phyloP scores from a whole-genome alignment of 1,140 invertebrate species.

The Drosophila gunungcola region DNA sequence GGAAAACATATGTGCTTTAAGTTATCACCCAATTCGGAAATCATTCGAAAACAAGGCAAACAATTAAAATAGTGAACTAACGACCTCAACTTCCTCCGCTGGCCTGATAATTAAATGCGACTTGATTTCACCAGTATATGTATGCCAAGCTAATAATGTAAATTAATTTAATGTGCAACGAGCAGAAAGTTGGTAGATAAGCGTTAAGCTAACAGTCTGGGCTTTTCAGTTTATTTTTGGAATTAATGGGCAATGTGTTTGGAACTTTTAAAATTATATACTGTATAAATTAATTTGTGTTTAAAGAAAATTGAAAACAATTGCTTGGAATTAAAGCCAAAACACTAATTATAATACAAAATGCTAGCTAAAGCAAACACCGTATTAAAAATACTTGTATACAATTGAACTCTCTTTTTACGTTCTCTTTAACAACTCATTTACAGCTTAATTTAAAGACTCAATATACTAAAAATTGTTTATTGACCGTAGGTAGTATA shows the following conservation, averaged over 20 bases:
- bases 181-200: neutral
- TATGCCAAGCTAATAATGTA: slow-evolving; percentile 22
- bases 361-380: no score
- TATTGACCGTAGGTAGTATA: no score
- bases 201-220: slow-evolving; percentile 1
- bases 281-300: no score
- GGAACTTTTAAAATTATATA: no score
- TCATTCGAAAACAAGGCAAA: slow-evolving; percentile 53
- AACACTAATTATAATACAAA: no score
- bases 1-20: slow-evolving; percentile 11
- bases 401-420: no score
- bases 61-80: slow-evolving; percentile 62
- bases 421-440: no score
- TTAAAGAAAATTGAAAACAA: no score
- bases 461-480: no score
- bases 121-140: slow-evolving; percentile 41
- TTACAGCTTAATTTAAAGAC: no score
- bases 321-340: no score
- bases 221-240: neutral
- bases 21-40: slow-evolving; percentile 32
- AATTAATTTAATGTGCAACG: slow-evolving; percentile 12
- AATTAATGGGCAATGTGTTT: neutral
- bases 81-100: slow-evolving; percentile 72
- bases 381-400: no score
- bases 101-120: slow-evolving; percentile 66